phyloP scores from a whole-genome alignment of 2,888 invertebrate species.

The Corythucha ciliata region DNA sequence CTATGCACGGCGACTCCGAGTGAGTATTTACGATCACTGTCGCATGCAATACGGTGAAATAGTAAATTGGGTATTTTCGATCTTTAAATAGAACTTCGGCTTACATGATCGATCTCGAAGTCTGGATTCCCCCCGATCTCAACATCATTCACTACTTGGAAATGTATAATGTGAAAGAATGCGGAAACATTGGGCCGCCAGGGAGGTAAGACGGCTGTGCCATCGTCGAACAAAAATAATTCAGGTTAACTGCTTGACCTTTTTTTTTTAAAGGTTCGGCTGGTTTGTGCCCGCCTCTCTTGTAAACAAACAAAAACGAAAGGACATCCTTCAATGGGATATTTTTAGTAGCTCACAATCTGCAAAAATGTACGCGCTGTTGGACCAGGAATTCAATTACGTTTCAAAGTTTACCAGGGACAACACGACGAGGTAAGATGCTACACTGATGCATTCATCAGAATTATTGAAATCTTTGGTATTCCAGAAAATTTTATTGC shows the following conservation, averaged over 20 bases:
- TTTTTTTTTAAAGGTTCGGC: constrained; percentile 45
- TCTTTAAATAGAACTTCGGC: constrained; percentile 38
- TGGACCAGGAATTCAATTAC: constrained; percentile 21
- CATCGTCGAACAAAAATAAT: too few species aligned
- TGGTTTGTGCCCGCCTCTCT: constrained; percentile 53
- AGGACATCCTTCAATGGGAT: constrained; percentile 43
- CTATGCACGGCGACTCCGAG: constrained; percentile 6
- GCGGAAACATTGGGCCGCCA: constrained; percentile 47
- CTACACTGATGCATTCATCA: too few species aligned
- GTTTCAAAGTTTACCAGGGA: too few species aligned
- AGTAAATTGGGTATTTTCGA: not conserved
- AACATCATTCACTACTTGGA: constrained; percentile 45
- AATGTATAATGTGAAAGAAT: constrained; percentile 43
- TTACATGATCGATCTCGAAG: constrained; percentile 58
- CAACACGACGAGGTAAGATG: too few species aligned
- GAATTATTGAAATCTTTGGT: too few species aligned
- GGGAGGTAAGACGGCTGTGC: constrained; percentile 42
- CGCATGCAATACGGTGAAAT: too few species aligned
- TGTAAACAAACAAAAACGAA: constrained; percentile 34
- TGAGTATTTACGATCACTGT: constrained; percentile 3
- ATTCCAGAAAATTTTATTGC: too few species aligned
- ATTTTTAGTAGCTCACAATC: constrained; percentile 40
- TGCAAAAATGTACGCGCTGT: constrained; percentile 40
- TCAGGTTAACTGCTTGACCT: not conserved
- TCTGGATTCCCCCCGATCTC: constrained; percentile 56